Percentiles rank a stretch among this genome's conserved stretches.
These are phyloP conservation scores for Microcaecilia unicolor DNA, from an alignment of 2,797 vertebrate species.

Conservation along the genomic window DNA sequence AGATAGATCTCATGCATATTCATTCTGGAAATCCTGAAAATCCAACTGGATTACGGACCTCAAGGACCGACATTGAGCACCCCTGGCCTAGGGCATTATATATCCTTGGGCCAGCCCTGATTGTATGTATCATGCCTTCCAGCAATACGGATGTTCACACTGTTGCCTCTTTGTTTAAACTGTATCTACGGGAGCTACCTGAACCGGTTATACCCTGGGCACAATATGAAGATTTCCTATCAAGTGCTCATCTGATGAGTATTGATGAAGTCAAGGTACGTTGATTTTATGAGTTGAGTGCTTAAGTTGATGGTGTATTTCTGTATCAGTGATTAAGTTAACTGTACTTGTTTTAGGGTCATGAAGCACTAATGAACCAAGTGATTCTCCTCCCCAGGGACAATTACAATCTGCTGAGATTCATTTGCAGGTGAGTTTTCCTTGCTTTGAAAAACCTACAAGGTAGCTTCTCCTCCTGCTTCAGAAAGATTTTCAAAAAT, in stretches of 20 bases:
- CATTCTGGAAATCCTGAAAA: no score
- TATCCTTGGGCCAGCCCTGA: no score
- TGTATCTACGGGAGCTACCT: constrained; percentile 90
- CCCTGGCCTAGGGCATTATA: no score
- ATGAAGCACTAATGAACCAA: constrained; percentile 69
- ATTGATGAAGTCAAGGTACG: constrained; percentile 53
- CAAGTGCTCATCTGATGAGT: constrained; percentile 66
- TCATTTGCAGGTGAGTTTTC: constrained; percentile 67
- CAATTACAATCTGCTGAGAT: constrained; percentile 90
- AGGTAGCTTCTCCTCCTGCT: no score
- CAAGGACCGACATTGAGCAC: no score
- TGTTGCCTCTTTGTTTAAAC: constrained; percentile 87
- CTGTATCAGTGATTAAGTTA: rapidly evolving
- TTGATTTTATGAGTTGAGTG: not conserved
- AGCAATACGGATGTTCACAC: constrained; percentile 97
- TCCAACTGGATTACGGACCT: no score
- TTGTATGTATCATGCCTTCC: constrained; percentile 4
- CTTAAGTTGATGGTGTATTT: rapidly evolving
- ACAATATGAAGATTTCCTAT: constrained; percentile 86
- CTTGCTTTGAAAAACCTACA: no score
- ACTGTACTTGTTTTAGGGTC: constrained; percentile 54
- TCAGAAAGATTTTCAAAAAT: no score
- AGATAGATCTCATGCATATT: no score
- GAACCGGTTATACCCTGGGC: constrained; percentile 86
- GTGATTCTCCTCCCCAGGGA: constrained; percentile 71